Evolutionary conservation across 2,888 invertebrate species (phyloP), one percentile per base, ranked within the genome.

Genomic region (Lottia scabra): DNA sequence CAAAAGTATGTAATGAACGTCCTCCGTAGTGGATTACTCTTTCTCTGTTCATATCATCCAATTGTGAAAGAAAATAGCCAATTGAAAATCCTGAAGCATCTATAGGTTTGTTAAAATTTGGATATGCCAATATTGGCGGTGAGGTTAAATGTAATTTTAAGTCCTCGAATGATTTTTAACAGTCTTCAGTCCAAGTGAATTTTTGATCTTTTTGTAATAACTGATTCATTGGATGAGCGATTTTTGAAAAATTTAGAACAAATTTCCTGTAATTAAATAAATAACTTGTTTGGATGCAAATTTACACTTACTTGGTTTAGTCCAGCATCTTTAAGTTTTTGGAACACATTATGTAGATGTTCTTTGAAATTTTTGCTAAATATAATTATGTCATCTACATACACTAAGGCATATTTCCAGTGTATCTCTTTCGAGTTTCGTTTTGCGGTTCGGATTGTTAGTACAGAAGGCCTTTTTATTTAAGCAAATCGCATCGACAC

Each of bases 341-440:
- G 26, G 45, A 80, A 78, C 12, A 80, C 75, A 26, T 67, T 43
- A 19, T 67, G 16, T 1, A 75, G 66, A 67, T 79, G 79, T 26
- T 72, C 73, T 2, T 77, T 71, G 68, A 80, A 75, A 15, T 67
- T 67, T 2, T 65, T 38, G 19, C 71, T 72, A 64, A 78, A 79
- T 15, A 77, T 67, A 13, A 78, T 45, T n/a, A 79, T 75, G 67
- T 81, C 81, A 70, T 81, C 81, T 8, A 78, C 68, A 62, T 82
- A 81, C 23, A 74, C 72, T 10, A 80, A 44, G 1, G 75, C 70
- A 64, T 65, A 75, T 69, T 80, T 77, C 75, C 78, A 81, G 26
- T 78, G 73, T 16, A 80, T 27, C 16, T 69, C 70, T 19, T 72
- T 23, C n/a, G n/a, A n/a, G n/a, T n/a, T n/a, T n/a, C n/a, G n/a